Evolutionary conservation across 2,113 vertebrate species (phyloP), one percentile per base, ranked within the genome.

Genomic region (Passer domesticus): DNA sequence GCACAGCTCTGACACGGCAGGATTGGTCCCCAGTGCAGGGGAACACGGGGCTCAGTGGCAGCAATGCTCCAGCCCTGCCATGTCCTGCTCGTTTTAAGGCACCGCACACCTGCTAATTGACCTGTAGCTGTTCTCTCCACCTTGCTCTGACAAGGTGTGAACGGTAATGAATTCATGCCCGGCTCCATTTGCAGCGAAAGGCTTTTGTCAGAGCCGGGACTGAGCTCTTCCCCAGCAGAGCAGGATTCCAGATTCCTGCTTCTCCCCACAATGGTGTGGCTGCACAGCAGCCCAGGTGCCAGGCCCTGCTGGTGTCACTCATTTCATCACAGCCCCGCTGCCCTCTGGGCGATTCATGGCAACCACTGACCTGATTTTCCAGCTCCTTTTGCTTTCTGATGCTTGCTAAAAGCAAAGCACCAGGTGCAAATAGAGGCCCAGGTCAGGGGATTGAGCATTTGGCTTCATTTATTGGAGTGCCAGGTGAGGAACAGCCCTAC

Each of bases 191-290:
- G 49, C 80, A 13, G 60, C 0, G 30, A 41, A 66, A 21, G 43
- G 78, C 53, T 76, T 85, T 41, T 53, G 27, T 28, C 63, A 37
- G 67, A 77, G 59, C 83, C 21, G 49, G 37, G 37, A 8, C 50
- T 35, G 39, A 69, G 8, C 64, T 3, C 0, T 6, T 25, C 25
- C 33, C 4, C 15, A 46, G 1, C 15, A 19, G 76, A 76, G 50
- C 23, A 59, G 21, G 33, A 31, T 8, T 41, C 27, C 83, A 68
- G 67, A 41, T 41, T 41, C 53, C 39, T 2, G 2, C 5, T 22
- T 6, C 4, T 13, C 11, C 74, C 25, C 52, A 10, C 39, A 5
- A 1, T 6, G 7, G 1, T 6, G 24, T 1, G n/a, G 37, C 66
- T 44, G 53, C 47, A 17, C 52, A 25, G 24, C 52, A 55, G 76